Evolutionary conservation across 2,797 vertebrate species (phyloP), one percentile per base, ranked within the genome.

Genomic region (Mareca strepera): DNA sequence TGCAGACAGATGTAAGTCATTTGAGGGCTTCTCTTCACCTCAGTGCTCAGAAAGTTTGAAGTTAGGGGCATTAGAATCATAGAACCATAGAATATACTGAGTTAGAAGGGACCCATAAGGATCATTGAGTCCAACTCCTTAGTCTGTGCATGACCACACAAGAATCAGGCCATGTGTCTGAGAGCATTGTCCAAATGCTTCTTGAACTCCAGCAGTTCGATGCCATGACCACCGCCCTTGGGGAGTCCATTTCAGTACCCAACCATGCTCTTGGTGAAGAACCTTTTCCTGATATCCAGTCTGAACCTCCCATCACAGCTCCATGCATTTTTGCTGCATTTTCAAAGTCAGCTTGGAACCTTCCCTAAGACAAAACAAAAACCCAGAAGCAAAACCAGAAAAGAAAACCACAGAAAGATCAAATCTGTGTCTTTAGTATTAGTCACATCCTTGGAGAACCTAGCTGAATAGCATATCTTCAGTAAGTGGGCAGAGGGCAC

Each of bases 1-100:
- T 75, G 37, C 72, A 33, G 64, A 31, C 6, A 52, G 11, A 17
- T 1, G 6, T 2, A 18, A 44, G 17, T 26, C 1, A 0, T 43
- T 17, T 20, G 50, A 75, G 31, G 23, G 41, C 44, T 79, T 37
- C 43, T 58, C 13, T 69, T 75, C 67, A 43, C 23, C 50, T 60
- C 78, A 26, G 29, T 3, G 43, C 74, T 53, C 46, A 13, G 26
- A 4, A 70, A 29, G 7, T 2, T 53, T 66, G 58, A 11, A 58
- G 25, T 55, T 20, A 6, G 48, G 39, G 13, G n/a, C 29, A 26
- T 50, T 50, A 50, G 13, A 26, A 50, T 26, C 48, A 48, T 52
- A 52, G 1, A 52, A 48, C 7, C 8, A 43, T 43, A 43, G 28
- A 31, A 22, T 15, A 43, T 43, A 13, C 28, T 31, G 28, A 29